A percentile compares a stretch with the other conserved stretches of the same genome.
Evolutionary conservation across 2,113 vertebrate species (phyloP).

Genomic region (Lota lota): DNA sequence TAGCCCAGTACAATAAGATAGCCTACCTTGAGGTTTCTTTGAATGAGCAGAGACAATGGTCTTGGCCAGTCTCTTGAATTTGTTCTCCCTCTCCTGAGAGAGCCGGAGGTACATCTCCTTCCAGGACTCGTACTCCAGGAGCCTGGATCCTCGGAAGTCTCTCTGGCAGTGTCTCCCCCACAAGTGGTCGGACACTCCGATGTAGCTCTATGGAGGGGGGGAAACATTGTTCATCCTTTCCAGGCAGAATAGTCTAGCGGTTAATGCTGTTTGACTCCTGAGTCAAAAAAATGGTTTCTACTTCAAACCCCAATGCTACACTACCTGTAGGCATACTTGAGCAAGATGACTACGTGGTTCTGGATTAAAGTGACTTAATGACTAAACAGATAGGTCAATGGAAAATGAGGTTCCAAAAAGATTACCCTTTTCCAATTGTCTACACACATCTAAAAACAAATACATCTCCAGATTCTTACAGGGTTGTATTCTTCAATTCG

Average conservation of each 20-base stretch:
- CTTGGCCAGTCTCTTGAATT: constrained; percentile 79
- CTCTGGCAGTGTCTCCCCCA: constrained; percentile 84
- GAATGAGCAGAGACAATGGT: constrained; percentile 81
- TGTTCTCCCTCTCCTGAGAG: constrained; percentile 79
- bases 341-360: no score
- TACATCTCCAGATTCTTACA: constrained; percentile 66
- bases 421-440: not conserved
- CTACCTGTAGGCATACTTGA: no score
- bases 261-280: no score
- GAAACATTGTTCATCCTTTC: no score
- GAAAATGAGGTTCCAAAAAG: not conserved
- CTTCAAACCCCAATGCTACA: no score
- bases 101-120: constrained; percentile 83
- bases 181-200: constrained; percentile 76
- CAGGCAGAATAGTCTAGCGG: no score
- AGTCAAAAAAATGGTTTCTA: no score
- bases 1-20: not conserved
- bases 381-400: no score
- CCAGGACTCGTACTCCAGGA: constrained; percentile 82
- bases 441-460: not conserved
- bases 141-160: constrained; percentile 77
- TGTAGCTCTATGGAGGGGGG: constrained; percentile 40
- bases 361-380: no score
- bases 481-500: constrained; percentile 85
- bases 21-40: constrained; percentile 80